These are phyloP conservation scores for Heliconius hewitsoni DNA, from an alignment of 1,140 invertebrate genomes.

Conservation along the genomic window DNA sequence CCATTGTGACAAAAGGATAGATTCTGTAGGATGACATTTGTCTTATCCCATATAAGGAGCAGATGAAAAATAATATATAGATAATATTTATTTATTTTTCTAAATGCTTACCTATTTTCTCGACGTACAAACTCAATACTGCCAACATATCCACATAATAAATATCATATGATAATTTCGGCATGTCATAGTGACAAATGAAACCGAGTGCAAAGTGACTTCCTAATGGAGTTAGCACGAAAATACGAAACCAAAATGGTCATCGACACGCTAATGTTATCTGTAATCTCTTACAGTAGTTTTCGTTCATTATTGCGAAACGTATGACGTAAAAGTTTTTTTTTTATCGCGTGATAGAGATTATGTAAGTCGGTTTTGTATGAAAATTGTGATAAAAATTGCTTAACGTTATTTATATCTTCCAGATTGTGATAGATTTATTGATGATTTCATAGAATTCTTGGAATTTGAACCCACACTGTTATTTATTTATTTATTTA, in stretches of 20 bases:
- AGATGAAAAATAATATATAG: no score
- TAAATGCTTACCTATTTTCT: background rate
- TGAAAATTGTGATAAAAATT: background rate
- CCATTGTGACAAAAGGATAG: no score
- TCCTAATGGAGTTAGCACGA: conserved; percentile 22
- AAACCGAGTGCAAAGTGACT: conserved; percentile 23
- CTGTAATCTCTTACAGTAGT: background rate
- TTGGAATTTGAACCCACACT: background rate
- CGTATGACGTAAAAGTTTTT: background rate
- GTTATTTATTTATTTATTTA: no score
- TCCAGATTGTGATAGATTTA: background rate
- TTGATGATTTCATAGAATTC: background rate
- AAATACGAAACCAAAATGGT: conserved; percentile 21
- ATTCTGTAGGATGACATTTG: no score
- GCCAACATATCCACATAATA: background rate
- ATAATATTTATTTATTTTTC: no score
- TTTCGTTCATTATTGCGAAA: conserved; percentile 3
- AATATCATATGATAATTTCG: conserved; percentile 11
- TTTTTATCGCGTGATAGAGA: background rate
- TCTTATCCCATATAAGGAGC: no score
- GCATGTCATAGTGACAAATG: conserved; percentile 11
- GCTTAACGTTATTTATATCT: background rate
- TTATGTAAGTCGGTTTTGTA: background rate
- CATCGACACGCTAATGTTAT: conserved; percentile 6
- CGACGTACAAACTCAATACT: background rate